Evolutionary conservation across 2,113 vertebrate genomes (phyloP).

Genomic region (Okapia johnstoni): DNA sequence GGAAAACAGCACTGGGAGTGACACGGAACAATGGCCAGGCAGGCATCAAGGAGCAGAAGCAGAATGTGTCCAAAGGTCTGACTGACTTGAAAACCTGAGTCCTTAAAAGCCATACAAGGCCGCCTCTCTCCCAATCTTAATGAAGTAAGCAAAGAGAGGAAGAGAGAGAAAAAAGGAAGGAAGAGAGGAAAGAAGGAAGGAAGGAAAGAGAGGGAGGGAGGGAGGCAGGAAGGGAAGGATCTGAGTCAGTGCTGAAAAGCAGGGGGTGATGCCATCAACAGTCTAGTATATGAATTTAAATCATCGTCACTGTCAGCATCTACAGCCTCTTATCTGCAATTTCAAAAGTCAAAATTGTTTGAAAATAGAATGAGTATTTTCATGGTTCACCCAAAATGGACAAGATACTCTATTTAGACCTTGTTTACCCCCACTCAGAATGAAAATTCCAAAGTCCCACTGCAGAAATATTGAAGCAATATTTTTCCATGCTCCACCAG

Average conservation of each 20-base stretch:
- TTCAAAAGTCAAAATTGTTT: background rate
- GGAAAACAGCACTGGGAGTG: background rate
- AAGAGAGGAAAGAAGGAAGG: background rate
- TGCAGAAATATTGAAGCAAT: background rate
- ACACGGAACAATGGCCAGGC: background rate
- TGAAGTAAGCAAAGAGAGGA: background rate
- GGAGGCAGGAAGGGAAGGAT: accelerated
- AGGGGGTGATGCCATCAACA: background rate
- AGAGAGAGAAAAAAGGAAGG: accelerated
- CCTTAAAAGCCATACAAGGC: background rate
- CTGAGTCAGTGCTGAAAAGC: background rate
- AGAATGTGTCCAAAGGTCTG: background rate
- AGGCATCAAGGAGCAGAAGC: background rate
- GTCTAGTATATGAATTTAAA: background rate
- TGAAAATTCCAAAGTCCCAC: background rate
- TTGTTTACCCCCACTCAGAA: background rate
- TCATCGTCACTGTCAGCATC: accelerated
- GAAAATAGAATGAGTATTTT: background rate
- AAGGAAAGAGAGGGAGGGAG: too few relatives aligned
- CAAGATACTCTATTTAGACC: accelerated
- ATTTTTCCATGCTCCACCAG: accelerated
- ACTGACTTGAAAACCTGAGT: background rate
- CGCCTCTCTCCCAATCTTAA: too few relatives aligned
- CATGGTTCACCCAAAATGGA: accelerated
- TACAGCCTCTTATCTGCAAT: background rate